Evolutionary conservation across 1,140 invertebrate species (phyloP).

Genomic region (Rhysida immarginata): DNA sequence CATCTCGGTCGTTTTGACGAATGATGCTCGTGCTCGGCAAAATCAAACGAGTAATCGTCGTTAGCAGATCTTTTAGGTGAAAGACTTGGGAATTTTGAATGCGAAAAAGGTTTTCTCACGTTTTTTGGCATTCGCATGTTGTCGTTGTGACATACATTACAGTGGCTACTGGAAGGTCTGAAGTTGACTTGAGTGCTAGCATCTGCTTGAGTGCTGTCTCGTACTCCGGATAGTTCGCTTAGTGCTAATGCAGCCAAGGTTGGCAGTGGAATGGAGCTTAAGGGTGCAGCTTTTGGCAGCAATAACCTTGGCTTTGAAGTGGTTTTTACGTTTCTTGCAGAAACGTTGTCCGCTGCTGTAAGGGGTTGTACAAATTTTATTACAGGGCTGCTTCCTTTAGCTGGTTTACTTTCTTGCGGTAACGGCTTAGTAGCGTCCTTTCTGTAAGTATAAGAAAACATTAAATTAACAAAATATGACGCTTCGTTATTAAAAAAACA

Average conservation of each 20-base stretch:
- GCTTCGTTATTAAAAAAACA: no score
- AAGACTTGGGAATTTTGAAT: not conserved
- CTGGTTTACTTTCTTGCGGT: no score
- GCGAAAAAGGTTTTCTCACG: not conserved
- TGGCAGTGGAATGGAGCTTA: not conserved
- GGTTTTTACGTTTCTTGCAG: no score
- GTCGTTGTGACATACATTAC: not conserved
- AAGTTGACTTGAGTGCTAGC: not conserved
- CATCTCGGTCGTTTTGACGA: not conserved
- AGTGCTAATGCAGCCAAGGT: constrained; percentile 4
- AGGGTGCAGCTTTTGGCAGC: constrained; percentile 4
- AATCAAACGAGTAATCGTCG: no score
- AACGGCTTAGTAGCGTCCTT: no score
- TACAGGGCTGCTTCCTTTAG: no score
- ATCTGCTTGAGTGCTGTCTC: not conserved
- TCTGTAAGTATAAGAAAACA: no score
- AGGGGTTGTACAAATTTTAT: no score
- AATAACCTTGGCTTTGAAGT: not conserved
- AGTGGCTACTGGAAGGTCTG: not conserved
- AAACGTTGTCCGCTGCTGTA: no score
- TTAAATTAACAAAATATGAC: no score
- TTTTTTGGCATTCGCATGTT: not conserved
- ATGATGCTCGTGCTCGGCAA: no score
- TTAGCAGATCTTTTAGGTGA: no score
- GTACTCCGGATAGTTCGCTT: not conserved